phyloP scores from a whole-genome alignment of 2,888 invertebrate species.

The Caenorhabditis macrosperma region DNA sequence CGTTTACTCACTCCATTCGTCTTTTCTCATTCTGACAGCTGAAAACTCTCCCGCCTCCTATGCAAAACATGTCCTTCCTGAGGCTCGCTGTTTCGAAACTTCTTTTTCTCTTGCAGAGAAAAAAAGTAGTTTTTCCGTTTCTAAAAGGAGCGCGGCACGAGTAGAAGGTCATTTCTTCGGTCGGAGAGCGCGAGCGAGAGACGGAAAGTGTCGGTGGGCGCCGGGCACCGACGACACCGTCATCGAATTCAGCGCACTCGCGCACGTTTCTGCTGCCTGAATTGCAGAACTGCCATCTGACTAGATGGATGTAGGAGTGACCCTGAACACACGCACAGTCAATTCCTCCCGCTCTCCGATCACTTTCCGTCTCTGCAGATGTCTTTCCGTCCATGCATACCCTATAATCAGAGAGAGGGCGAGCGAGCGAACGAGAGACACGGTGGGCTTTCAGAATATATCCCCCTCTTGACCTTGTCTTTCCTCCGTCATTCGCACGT shows the following conservation, averaged over 20 bases:
- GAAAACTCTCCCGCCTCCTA: background rate
- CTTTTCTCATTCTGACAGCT: background rate
- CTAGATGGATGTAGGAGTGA: slow-evolving; percentile 5
- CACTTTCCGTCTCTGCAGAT: background rate
- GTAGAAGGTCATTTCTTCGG: slow-evolving; percentile 45
- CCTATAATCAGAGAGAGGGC: background rate
- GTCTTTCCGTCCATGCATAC: slow-evolving; percentile 3
- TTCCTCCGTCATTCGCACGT: too few species aligned
- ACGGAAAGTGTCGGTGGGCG: slow-evolving; percentile 29
- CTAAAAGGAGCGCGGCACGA: background rate
- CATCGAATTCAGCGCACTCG: slow-evolving; percentile 2
- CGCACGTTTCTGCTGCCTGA: slow-evolving; percentile 18
- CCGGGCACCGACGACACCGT: slow-evolving; percentile 40
- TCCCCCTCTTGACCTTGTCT: background rate
- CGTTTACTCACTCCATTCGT: too few species aligned
- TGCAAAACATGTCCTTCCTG: background rate
- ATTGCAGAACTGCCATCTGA: slow-evolving; percentile 38
- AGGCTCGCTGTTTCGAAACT: background rate
- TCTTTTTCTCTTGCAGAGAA: background rate
- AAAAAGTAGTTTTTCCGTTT: background rate
- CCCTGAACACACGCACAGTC: slow-evolving; percentile 16
- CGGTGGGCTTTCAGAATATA: background rate
- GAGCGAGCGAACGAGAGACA: too few species aligned
- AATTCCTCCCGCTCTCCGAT: background rate
- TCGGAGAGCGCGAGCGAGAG: slow-evolving; percentile 7